Evolutionary conservation across 2,888 invertebrate genomes (phyloP).

Genomic region (Trachelus troglodyta): DNA sequence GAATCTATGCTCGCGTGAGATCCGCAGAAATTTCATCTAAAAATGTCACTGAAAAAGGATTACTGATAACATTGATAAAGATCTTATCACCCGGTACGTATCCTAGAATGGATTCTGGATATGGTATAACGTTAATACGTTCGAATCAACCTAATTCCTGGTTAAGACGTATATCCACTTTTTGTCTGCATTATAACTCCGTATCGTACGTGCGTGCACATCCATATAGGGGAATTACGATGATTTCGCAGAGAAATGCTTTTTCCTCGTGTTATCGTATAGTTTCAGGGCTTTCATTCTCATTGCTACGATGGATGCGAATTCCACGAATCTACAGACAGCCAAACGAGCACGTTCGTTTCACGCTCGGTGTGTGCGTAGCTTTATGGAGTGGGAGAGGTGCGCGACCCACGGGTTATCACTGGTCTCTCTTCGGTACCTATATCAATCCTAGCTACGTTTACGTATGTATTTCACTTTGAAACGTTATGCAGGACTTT

Average conservation of each 20-base stretch:
- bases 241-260: not conserved
- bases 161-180: not conserved
- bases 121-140: not conserved
- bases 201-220: not conserved
- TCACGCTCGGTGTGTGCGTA: conserved; percentile 21
- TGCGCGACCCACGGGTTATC: conserved; percentile 62
- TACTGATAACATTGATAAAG: not conserved
- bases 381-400: conserved; percentile 54
- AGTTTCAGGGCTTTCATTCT: not conserved
- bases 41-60: not conserved
- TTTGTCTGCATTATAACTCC: not conserved
- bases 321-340: not conserved
- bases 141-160: not conserved
- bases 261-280: not conserved
- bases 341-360: not conserved
- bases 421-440: conserved; percentile 50
- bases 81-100: not conserved
- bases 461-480: conserved; percentile 9
- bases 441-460: conserved; percentile 50
- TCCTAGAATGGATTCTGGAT: not conserved
- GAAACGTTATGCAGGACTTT: conserved; percentile 18
- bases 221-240: not conserved
- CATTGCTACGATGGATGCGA: not conserved
- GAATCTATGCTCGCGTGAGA: not conserved
- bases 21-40: not conserved